These are phyloP conservation scores for Mohoua ochrocephala DNA, from an alignment of 2,113 vertebrate genomes.

Conservation along the genomic window DNA sequence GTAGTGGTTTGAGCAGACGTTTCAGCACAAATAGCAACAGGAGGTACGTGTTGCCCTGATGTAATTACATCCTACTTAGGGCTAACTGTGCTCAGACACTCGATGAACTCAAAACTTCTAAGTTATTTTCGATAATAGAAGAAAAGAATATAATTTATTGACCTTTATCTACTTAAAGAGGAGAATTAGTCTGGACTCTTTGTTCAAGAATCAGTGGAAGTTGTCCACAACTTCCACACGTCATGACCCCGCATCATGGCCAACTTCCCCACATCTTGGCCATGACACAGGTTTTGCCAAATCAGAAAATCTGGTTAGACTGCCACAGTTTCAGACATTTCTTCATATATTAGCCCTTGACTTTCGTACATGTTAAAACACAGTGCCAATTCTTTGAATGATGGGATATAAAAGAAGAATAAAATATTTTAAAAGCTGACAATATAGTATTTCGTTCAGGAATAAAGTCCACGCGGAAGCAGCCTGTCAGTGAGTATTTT, in stretches of 20 bases:
- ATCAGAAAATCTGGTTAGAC: background rate
- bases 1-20: background rate
- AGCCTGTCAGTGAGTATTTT: background rate
- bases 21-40: constrained; percentile 4
- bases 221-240: background rate
- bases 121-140: background rate
- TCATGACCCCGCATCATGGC: background rate
- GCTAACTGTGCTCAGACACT: background rate
- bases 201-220: background rate
- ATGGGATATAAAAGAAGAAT: background rate
- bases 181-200: background rate
- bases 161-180: background rate
- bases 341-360: background rate
- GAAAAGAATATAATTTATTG: background rate
- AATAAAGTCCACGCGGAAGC: background rate
- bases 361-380: background rate
- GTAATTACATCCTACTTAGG: background rate
- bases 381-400: background rate
- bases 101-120: background rate
- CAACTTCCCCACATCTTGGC: background rate
- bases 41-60: background rate
- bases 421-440: background rate
- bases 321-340: background rate
- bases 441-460: background rate
- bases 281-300: background rate